Evolutionary conservation across 2,888 invertebrate species (phyloP).

Genomic region (Dryococelus australis): DNA sequence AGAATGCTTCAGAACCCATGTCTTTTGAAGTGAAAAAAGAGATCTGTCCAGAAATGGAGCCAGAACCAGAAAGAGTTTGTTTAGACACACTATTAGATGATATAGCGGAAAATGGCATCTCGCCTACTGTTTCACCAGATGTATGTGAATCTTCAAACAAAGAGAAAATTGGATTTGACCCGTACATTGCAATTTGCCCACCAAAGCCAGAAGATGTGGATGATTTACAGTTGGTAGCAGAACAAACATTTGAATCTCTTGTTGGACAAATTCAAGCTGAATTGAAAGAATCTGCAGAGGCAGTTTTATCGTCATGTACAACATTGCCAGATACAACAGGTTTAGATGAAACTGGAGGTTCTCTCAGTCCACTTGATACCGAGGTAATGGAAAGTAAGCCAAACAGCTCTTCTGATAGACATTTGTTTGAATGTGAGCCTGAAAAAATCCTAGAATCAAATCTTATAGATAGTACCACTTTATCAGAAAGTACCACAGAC

Average conservation of each 20-base stretch:
- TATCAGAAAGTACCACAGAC: neutral
- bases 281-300: conserved; percentile 21
- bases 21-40: conserved; percentile 41
- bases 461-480: neutral
- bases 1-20: conserved; percentile 26
- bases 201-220: neutral
- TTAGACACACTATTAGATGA: conserved; percentile 25
- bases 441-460: neutral
- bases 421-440: neutral
- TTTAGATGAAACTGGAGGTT: conserved; percentile 4
- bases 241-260: neutral
- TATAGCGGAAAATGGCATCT: neutral
- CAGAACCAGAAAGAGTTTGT: conserved; percentile 35
- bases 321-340: neutral
- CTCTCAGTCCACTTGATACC: neutral
- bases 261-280: neutral
- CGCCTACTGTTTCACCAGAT: neutral
- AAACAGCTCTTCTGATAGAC: neutral
- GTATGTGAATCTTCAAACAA: neutral
- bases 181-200: neutral
- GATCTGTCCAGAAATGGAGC: conserved; percentile 37
- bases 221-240: neutral
- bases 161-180: neutral
- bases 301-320: neutral
- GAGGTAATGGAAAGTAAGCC: neutral